These are phyloP conservation scores for Prionace glauca DNA, from an alignment of 2,797 vertebrate genomes.

Conservation along the genomic window DNA sequence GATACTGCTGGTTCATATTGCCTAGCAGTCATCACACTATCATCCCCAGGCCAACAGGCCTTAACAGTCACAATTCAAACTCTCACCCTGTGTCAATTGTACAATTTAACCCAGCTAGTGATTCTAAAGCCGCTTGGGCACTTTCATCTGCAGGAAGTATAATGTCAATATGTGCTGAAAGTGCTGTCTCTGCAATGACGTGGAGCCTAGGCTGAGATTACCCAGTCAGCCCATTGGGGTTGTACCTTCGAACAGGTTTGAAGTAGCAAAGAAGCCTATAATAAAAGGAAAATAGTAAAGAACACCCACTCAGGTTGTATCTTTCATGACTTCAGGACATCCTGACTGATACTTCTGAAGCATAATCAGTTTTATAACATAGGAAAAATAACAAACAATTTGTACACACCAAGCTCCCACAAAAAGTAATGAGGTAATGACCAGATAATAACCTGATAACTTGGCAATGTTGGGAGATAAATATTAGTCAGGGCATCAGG, in stretches of 20 bases:
- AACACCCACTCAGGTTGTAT: neutral
- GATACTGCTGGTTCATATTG: neutral
- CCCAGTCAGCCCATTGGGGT: neutral
- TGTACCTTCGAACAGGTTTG: neutral
- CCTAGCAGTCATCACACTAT: neutral
- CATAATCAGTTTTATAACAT: neutral
- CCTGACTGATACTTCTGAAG: neutral
- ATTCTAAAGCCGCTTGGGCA: neutral
- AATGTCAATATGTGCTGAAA: neutral
- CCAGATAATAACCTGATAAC: too few relatives aligned
- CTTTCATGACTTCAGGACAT: neutral
- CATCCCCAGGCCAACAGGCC: neutral
- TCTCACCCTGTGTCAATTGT: neutral
- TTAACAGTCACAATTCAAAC: neutral
- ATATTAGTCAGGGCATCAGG: too few relatives aligned
- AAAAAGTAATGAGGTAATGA: neutral
- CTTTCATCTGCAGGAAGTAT: neutral
- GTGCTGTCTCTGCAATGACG: neutral
- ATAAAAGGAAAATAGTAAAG: neutral
- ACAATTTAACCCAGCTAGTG: neutral
- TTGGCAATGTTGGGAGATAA: too few relatives aligned
- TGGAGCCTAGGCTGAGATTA: neutral
- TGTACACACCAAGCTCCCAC: neutral
- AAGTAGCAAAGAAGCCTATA: neutral
- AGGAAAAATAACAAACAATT: neutral